These are phyloP conservation scores for Burhinus bistriatus DNA, from an alignment of 2,113 vertebrate genomes.

Conservation along the genomic window DNA sequence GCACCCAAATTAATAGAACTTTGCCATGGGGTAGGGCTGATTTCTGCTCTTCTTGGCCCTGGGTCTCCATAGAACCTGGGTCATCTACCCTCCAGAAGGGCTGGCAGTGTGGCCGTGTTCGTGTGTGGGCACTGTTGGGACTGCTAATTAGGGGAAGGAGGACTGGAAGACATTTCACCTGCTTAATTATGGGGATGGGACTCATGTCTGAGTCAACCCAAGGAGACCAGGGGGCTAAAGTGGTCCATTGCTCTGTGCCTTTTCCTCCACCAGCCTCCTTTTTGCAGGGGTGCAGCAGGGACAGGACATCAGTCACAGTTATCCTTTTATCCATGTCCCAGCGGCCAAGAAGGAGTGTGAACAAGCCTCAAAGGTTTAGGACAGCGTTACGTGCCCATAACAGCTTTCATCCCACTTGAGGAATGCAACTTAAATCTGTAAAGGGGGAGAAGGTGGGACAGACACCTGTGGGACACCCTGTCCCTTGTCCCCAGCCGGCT, in stretches of 20 bases:
- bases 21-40: background rate
- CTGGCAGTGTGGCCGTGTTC: background rate
- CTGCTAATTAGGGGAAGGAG: background rate
- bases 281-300: background rate
- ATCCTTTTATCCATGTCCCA: accelerated
- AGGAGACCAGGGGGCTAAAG: background rate
- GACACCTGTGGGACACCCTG: background rate
- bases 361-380: background rate
- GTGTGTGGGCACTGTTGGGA: background rate
- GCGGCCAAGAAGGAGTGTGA: background rate
- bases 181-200: background rate
- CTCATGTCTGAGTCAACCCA: background rate
- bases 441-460: background rate
- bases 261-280: background rate
- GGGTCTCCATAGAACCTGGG: background rate
- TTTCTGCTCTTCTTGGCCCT: background rate
- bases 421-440: background rate
- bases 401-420: background rate
- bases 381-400: accelerated
- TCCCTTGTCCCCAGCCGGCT: accelerated
- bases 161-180: background rate
- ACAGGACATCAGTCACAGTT: background rate
- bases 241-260: accelerated
- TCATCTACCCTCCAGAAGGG: background rate
- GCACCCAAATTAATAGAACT: background rate